Evolutionary conservation across 2,888 invertebrate genomes (phyloP).

Genomic region (Zygothrica quintamaculata): DNA sequence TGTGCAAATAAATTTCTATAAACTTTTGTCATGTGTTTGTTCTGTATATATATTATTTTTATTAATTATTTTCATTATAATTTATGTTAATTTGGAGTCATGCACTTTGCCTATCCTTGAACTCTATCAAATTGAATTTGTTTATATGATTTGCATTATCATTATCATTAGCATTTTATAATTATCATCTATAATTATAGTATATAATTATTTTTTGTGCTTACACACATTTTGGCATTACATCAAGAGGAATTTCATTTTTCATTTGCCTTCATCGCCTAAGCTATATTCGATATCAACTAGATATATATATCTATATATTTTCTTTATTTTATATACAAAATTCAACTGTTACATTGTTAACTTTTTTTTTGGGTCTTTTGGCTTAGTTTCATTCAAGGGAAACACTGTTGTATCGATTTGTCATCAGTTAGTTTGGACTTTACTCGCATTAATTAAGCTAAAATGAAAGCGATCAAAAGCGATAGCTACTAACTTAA

Average conservation of each 20-base stretch:
- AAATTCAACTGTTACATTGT: slow-evolving; percentile 73
- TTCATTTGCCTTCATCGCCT: slow-evolving; percentile 26
- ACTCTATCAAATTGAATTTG: slow-evolving; percentile 37
- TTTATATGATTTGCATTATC: slow-evolving; percentile 16
- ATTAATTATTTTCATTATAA: slow-evolving; percentile 18
- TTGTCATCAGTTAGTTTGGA: slow-evolving; percentile 22
- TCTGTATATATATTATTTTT: background rate
- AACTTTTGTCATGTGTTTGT: slow-evolving; percentile 38
- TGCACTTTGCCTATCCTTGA: background rate
- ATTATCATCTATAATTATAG: slow-evolving; percentile 4
- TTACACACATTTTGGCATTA: slow-evolving; percentile 50
- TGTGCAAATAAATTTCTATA: slow-evolving; percentile 50
- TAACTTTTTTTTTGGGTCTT: slow-evolving; percentile 52
- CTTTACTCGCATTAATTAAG: slow-evolving; percentile 43
- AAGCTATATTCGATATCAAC: slow-evolving; percentile 37
- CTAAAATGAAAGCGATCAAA: slow-evolving; percentile 48
- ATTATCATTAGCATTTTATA: background rate
- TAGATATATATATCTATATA: slow-evolving; percentile 32
- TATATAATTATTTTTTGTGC: slow-evolving; percentile 31
- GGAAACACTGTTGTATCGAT: slow-evolving; percentile 17
- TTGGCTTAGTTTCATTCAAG: slow-evolving; percentile 37
- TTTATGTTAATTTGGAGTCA: slow-evolving; percentile 25
- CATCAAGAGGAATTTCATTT: slow-evolving; percentile 45
- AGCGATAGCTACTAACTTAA: slow-evolving; percentile 68
- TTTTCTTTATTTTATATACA: slow-evolving; percentile 66